phyloP scores from a whole-genome alignment of 64 coral and sea anemone genomes.

The Montipora foliosa region DNA sequence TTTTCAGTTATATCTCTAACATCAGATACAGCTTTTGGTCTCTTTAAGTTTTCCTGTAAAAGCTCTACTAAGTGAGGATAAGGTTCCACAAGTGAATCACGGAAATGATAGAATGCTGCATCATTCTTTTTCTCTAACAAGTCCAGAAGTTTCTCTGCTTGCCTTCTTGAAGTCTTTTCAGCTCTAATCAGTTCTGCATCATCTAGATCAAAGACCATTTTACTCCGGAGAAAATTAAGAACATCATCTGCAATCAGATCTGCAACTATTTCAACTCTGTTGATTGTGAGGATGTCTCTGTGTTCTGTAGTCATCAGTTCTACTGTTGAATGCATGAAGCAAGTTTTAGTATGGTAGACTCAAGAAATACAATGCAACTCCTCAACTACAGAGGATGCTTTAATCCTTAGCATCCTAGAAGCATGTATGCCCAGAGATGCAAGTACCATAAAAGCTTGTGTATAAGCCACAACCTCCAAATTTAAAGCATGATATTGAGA shows the following conservation, averaged over 20 bases:
- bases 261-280: conserved; percentile 86
- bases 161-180: conserved; percentile 77
- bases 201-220: conserved; percentile 91
- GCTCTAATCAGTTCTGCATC: conserved; percentile 85
- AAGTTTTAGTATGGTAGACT: not conserved
- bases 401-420: no score
- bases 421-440: no score
- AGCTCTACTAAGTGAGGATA: conserved; percentile 92
- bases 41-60: conserved; percentile 39
- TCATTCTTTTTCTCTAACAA: conserved; percentile 82
- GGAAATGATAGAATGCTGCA: conserved; percentile 90
- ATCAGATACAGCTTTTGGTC: conserved; percentile 69
- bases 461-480: no score
- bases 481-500: no score
- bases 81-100: conserved; percentile 61
- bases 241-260: conserved; percentile 96
- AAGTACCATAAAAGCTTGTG: no score
- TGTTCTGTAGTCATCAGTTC: conserved; percentile 72
- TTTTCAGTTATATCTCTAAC: conserved; percentile 63
- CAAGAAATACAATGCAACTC: no score
- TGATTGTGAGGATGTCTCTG: conserved; percentile 49
- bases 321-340: conserved; percentile 25
- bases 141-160: conserved; percentile 90
- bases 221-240: conserved; percentile 77
- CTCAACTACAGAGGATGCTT: no score